Base-by-base conservation (phyloP, 2,113 vertebrate genomes). In the Prinia subflava region DNA sequence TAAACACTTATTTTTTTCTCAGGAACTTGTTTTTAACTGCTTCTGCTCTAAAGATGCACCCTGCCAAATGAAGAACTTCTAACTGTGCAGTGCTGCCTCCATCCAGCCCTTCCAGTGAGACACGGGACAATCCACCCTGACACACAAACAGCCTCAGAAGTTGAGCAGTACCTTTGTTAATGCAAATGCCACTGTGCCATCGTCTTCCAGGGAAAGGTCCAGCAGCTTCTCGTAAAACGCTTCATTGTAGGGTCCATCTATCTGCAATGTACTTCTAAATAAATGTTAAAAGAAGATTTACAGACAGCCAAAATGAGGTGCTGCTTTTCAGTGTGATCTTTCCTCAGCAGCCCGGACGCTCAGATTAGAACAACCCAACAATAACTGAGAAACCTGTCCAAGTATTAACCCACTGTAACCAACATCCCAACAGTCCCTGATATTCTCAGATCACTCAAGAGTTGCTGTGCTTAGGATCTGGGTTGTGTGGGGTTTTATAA, bases 191-290 rank as follows among this genome's bases (percentile, higher is more conserved):
- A 99, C 96, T 0, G 99, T 99, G 59, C 99, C 98, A 0, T 99
- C 98, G 4, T 99, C 99, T 94, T 99, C 99, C 2, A 96, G 47
- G 11, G 98, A 98, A 82, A 98, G 98, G 60, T 98, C 99, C 57
- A 98, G 98, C 85, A 99, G 96, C 90, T 98, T 99, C 97, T 99
- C 98, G 46, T 99, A 98, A 94, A 99, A 99, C 0, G 94, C 97
- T 89, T 99, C 98, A 33, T 99, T 97, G 80, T 99, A 99, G 77
- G 99, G 99, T 11, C 99, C 99, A 57, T 99, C 99, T 33, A 99
- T 97, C 96, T 99, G 99, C 9, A 99, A 97, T 1, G 97, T 96
- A 67, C 98, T 98, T 93, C 99, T 99, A 96, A 80, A 96, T 31
- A 87, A 55, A 95, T 77, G 7, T 46, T 57, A 90, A 79, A 86